A percentile compares a stretch with the other conserved stretches of the same genome.
Conservation (phyloP, 2,797 vertebrate genomes). For the Eulemur mongoz region DNA sequence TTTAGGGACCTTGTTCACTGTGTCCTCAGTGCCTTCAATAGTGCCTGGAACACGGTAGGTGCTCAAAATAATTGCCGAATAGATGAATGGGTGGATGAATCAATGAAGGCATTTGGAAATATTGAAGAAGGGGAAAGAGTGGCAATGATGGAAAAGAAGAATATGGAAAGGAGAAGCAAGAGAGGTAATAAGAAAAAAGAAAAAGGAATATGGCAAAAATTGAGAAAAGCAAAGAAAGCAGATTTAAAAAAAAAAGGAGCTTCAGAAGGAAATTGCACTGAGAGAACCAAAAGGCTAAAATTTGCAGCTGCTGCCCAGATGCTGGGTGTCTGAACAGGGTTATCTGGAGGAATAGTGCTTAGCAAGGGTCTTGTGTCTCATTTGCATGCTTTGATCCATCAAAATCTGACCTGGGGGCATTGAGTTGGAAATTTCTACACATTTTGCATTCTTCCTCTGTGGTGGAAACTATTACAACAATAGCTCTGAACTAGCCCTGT, state of each 20-base stretch:
- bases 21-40: background rate
- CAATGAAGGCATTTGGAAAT: background rate
- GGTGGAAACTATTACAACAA: background rate
- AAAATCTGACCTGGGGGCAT: conserved; percentile 35
- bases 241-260: background rate
- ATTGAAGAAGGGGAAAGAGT: background rate
- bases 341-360: background rate
- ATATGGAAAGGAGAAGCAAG: background rate
- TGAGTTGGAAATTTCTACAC: background rate
- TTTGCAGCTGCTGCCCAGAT: background rate
- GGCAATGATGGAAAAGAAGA: background rate
- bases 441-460: conserved; percentile 63
- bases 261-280: background rate
- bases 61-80: background rate
- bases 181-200: background rate
- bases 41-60: background rate
- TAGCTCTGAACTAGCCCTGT: conserved; percentile 8
- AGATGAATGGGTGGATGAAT: background rate
- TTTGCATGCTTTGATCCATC: conserved; percentile 54
- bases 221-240: background rate
- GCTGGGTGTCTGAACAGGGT: background rate
- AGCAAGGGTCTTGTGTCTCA: conserved; percentile 10
- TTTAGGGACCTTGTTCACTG: background rate
- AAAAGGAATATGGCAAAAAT: background rate
- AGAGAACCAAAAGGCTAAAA: conserved; percentile 1